Evolutionary conservation across 2,797 vertebrate species (phyloP).

Genomic region (Cyprinella venusta): DNA sequence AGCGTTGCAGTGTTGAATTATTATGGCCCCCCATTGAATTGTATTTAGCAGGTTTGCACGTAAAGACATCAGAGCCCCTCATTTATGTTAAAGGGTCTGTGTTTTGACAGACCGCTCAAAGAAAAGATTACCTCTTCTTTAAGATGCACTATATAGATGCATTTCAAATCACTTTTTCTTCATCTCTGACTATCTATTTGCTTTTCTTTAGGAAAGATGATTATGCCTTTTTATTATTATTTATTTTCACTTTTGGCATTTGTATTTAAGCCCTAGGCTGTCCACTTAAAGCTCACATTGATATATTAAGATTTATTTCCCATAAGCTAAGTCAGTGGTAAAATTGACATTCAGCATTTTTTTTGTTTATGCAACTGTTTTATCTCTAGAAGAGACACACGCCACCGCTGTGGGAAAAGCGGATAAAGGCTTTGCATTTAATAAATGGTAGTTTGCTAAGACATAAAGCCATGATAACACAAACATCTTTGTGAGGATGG

Average conservation of each 20-base stretch:
- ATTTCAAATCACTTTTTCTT: slow-evolving; percentile 67
- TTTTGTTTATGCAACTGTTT: slow-evolving; percentile 75
- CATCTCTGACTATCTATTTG: slow-evolving; percentile 74
- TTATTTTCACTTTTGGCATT: slow-evolving; percentile 70
- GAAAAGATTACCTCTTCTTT: slow-evolving; percentile 62
- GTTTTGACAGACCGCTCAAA: slow-evolving; percentile 56
- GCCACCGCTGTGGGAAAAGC: slow-evolving; percentile 67
- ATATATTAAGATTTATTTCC: slow-evolving; percentile 75
- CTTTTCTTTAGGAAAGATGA: slow-evolving; percentile 73
- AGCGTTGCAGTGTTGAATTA: not conserved
- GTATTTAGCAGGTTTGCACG: slow-evolving; percentile 9
- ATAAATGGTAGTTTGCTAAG: slow-evolving; percentile 74
- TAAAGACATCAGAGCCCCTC: slow-evolving; percentile 16
- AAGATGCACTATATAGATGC: slow-evolving; percentile 58
- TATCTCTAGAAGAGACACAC: slow-evolving; percentile 74
- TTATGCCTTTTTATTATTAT: slow-evolving; percentile 71
- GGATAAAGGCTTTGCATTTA: slow-evolving; percentile 78
- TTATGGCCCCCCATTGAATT: slow-evolving; percentile 7
- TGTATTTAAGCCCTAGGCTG: slow-evolving; percentile 74
- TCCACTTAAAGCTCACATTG: slow-evolving; percentile 74
- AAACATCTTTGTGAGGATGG: slow-evolving; percentile 72
- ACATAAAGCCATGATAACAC: slow-evolving; percentile 74
- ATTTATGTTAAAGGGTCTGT: slow-evolving; percentile 35
- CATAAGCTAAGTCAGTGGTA: slow-evolving; percentile 77
- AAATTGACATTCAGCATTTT: slow-evolving; percentile 76